Percentiles rank a stretch among this genome's conserved stretches.
These are phyloP conservation scores for Dromococcyx pavoninus DNA, from an alignment of 2,797 vertebrate species.

Conservation along the genomic window DNA sequence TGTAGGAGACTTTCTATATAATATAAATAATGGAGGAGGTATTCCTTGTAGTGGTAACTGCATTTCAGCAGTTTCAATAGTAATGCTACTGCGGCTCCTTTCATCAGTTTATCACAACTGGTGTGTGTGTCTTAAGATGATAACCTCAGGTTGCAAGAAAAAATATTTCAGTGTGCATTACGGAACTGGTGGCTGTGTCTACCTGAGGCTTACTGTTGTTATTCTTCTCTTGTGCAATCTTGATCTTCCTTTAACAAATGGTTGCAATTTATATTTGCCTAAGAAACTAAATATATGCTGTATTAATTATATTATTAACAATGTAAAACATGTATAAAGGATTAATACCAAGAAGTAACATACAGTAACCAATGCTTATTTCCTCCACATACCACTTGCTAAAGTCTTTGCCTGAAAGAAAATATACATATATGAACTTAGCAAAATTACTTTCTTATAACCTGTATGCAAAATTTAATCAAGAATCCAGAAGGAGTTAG, in stretches of 20 bases:
- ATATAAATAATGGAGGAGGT: neutral
- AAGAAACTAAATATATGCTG: neutral
- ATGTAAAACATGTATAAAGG: neutral
- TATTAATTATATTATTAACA: neutral
- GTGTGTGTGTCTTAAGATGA: neutral
- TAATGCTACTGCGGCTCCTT: neutral
- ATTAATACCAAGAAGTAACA: neutral
- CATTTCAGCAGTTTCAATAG: neutral
- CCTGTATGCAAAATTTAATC: neutral
- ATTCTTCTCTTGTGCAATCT: neutral
- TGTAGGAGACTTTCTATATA: neutral
- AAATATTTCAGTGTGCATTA: neutral
- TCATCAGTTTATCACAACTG: neutral
- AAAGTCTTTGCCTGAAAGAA: neutral
- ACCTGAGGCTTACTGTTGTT: neutral
- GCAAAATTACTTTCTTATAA: neutral
- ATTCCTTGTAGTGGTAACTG: neutral
- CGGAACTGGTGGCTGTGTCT: neutral
- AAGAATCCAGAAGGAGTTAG: neutral
- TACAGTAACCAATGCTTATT: neutral
- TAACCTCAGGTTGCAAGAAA: neutral
- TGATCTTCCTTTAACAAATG: neutral
- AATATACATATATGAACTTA: neutral
- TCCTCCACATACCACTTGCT: neutral
- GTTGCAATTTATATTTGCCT: neutral